Base-by-base conservation (phyloP, 1,140 invertebrate genomes). In the Nilaparvata lugens region DNA sequence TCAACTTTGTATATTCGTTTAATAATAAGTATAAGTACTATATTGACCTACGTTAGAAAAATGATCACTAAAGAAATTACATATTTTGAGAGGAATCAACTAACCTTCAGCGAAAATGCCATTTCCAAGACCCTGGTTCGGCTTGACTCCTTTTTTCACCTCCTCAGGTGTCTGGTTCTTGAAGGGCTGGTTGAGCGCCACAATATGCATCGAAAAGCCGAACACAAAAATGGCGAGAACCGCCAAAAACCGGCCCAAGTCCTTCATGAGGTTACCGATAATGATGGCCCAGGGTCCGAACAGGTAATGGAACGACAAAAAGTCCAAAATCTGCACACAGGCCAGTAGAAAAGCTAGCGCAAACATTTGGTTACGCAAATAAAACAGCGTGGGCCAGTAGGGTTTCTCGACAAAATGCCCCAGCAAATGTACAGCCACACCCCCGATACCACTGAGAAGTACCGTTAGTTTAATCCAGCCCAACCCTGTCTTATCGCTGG, bases 211-310 rank as follows among this genome's bases (percentile, higher is more conserved):
- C 0, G 96, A 97, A 73, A 99, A 99, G 51, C 97, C 97, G 71
- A 96, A 89, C 63, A 99, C 91, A 76, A 99, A 99, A 73, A 99
- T 97, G 14, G 91, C 86, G 68, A 99, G 76, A 7, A 99, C 96
- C 21, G 96, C 95, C 58, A 99, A 79, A 76, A 99, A 99, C 64
- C 95, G 80, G 5, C 92, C 91, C 64, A 98, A 78, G 75, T 98
- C 88, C 75, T 92, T 92, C 80, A 93, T 89, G 45, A 93, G 77
- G 72, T 93, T 89, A 11, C 89, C 89, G 66, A 92, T 93, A 70
- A 93, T 93, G 63, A 93, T 93, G 16, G 89, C 89, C 97, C 97
- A 99, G 0, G 97, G 97, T 38, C 97, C 97, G 71, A 99, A 99
- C 0, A 99, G 79, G 75, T 99, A 93, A 77, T 99, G 97, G 73